Base-by-base conservation (phyloP, 2,888 invertebrate species). In the Drosophila maculinotata region DNA sequence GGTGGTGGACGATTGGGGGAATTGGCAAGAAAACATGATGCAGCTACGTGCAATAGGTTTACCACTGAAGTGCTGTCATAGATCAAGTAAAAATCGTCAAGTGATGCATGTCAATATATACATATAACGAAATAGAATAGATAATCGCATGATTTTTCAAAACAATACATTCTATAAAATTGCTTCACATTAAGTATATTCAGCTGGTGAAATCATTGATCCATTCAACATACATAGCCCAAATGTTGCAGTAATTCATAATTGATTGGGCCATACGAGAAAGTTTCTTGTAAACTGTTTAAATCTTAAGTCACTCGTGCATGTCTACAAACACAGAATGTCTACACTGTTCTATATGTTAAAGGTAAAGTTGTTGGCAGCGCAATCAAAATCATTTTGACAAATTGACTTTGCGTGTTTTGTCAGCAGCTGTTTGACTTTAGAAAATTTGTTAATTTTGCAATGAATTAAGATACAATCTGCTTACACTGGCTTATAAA, bases 401-500 rank as follows among this genome's bases (percentile, higher is more conserved):
- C 71, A 81, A 87, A 87, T 84, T 87, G 74, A 87, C 74, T 84
- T 83, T 71, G 57, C 59, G 54, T 74, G 81, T 76, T 84, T 68
- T 81, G 69, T 76, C 82, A 84, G 76, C 63, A 69, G 74, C 52
- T 80, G 81, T 87, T 77, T 84, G 69, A 67, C 69, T 63, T 56
- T 75, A 58, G 71, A 63, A 76, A 81, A 87, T 88, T 85, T 89
- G 85, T 84, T 88, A 89, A 90, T 90, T 89, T 80, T 77, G 70
- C 79, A 74, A 76, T 79, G 83, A 89, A 84, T 88, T 87, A 84
- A 84, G 87, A 87, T 84, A 63, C 83, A 87, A 88, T 87, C 87
- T 80, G 78, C 87, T 85, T 87, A 89, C 88, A 88, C 67, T 68
- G 82, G 76, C 88, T 88, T 87, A 87, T 69, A 68, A 69, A 77